A percentile compares a stretch with the other conserved stretches of the same genome.
These are phyloP conservation scores for Cepphus grylle DNA, from an alignment of 2,113 vertebrate genomes.

Conservation along the genomic window DNA sequence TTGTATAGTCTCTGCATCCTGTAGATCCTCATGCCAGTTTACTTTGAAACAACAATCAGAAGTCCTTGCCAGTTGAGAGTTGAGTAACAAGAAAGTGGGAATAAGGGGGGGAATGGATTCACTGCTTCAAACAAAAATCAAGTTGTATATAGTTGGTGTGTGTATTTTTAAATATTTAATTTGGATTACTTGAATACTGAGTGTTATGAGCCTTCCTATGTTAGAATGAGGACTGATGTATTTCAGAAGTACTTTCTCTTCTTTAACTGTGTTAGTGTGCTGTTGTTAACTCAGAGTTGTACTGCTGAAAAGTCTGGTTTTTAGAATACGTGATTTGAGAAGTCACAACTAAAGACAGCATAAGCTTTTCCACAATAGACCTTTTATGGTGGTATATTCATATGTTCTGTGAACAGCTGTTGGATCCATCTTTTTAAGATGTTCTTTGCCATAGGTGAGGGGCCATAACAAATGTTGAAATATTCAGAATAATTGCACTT, in stretches of 20 bases:
- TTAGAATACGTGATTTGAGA: not conserved
- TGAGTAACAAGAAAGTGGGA: not conserved
- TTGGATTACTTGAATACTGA: not conserved
- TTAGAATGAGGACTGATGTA: not conserved
- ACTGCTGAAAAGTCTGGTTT: not conserved
- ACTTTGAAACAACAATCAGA: not conserved
- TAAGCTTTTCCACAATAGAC: not conserved
- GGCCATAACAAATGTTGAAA: not conserved
- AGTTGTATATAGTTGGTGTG: not conserved
- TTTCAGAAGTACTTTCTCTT: not conserved
- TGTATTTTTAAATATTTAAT: not conserved
- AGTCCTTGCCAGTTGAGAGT: not conserved
- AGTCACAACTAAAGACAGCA: not conserved
- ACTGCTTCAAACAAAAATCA: not conserved
- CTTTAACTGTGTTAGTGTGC: not conserved
- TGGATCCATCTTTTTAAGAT: slow-evolving; percentile 23
- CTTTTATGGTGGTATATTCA: not conserved
- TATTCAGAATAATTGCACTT: slow-evolving; percentile 20
- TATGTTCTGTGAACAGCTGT: slow-evolving; percentile 36
- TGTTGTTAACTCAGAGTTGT: not conserved
- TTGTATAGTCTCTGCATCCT: not conserved
- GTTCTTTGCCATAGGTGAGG: not conserved
- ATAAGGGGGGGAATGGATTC: not conserved
- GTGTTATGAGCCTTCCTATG: not conserved
- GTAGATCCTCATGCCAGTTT: not conserved